A percentile compares a stretch with the other conserved stretches of the same genome.
Conservation (phyloP, 2,888 invertebrate genomes). For the Poecilus cupreus region DNA sequence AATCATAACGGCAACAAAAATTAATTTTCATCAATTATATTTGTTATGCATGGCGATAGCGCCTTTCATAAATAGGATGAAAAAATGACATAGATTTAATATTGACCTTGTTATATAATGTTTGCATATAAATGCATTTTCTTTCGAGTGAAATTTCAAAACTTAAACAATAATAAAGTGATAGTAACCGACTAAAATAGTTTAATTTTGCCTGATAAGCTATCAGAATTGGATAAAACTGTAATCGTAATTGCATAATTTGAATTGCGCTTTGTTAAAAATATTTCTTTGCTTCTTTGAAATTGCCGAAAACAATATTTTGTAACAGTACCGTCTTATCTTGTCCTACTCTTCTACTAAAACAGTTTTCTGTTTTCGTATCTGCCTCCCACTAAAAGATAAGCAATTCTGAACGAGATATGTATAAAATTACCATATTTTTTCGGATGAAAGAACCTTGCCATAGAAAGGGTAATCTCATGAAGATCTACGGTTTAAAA, state of each 20-base stretch:
- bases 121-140: too few relatives aligned
- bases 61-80: not conserved
- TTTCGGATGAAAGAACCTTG: not conserved
- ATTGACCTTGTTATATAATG: not conserved
- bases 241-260: not conserved
- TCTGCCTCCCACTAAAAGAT: not conserved
- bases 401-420: not conserved
- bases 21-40: not conserved
- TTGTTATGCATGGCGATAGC: not conserved
- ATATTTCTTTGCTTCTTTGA: not conserved
- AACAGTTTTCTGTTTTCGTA: not conserved
- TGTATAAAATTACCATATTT: slow-evolving; percentile 13
- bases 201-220: not conserved
- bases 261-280: not conserved
- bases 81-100: not conserved
- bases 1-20: not conserved
- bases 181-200: too few relatives aligned
- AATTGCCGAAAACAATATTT: not conserved
- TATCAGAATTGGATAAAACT: not conserved
- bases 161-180: too few relatives aligned
- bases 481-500: slow-evolving; percentile 4
- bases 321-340: not conserved
- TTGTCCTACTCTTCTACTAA: not conserved
- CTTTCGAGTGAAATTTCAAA: too few relatives aligned
- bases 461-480: not conserved